A percentile compares a stretch with the other conserved stretches of the same genome.
phyloP scores from a whole-genome alignment of 2,888 invertebrate genomes.

The Hermodice carunculata region DNA sequence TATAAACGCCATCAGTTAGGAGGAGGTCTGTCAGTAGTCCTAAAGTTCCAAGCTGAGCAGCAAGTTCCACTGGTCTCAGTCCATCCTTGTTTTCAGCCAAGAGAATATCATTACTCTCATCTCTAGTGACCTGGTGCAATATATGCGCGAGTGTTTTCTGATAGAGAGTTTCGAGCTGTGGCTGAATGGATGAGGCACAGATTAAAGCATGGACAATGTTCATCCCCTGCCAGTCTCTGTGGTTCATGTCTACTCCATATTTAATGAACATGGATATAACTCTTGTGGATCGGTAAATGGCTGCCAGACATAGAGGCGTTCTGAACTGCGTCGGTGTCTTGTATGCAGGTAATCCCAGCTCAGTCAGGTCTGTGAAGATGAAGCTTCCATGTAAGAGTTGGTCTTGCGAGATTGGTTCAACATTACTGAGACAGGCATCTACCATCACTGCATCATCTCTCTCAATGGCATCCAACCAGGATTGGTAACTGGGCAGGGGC shows the following conservation, averaged over 20 bases:
- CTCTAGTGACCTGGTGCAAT: background rate
- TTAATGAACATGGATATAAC: background rate
- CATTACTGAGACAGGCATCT: too few species aligned
- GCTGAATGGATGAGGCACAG: background rate
- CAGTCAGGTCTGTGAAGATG: too few species aligned
- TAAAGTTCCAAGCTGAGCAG: background rate
- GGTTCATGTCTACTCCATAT: background rate
- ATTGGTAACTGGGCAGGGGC: too few species aligned
- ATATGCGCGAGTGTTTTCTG: background rate
- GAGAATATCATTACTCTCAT: background rate
- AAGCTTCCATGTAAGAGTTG: too few species aligned
- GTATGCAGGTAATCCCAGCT: too few species aligned
- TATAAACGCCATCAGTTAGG: background rate
- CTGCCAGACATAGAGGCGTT: background rate
- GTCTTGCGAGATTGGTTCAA: too few species aligned
- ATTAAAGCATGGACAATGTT: constrained; percentile 2
- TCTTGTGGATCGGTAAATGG: background rate
- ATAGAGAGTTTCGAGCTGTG: background rate
- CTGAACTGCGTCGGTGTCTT: too few species aligned
- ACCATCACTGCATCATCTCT: too few species aligned
- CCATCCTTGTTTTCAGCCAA: background rate
- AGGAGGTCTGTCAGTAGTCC: background rate
- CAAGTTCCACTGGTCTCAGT: constrained; percentile 5
- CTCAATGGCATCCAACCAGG: too few species aligned
- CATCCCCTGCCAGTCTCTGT: background rate